Evolutionary conservation across 2,797 vertebrate species (phyloP), one percentile per base, ranked within the genome.

Genomic region (Sebastes variabilis): DNA sequence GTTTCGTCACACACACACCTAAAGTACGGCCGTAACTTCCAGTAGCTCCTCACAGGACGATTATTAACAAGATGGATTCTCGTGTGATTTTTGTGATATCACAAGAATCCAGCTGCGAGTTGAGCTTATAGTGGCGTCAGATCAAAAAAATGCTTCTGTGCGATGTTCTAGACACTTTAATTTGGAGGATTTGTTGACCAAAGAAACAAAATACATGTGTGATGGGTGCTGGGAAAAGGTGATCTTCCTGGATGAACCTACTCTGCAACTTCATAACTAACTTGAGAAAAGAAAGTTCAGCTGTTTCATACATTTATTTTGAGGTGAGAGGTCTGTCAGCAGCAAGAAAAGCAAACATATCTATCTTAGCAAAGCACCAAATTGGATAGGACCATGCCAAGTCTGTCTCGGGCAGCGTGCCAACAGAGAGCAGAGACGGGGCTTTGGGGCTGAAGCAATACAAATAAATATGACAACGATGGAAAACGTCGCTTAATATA

Each of bases 341-440:
- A 87, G 81, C 79, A 77, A 85, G 83, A 91, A 94, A 93, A 92
- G 91, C 89, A 92, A 94, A 95, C 91, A 90, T 90, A 94, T 95
- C 92, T 95, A 94, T 95, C 93, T 94, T 93, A 94, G 92, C 88
- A 85, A 93, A 88, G 89, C 84, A 93, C 91, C 87, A 92, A 95
- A 95, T 94, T 93, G 92, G 90, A 94, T 77, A 85, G 81, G 92
- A 94, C 90, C 85, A 80, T 91, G 94, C 93, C 94, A 95, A 93
- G 92, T 89, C 82, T 91, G 77, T 87, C 49, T 61, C 29, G 81
- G 95, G 94, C 90, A 76, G 80, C 6, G 6, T 83, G 93, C 94
- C 94, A 95, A 66, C 55, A 72, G 69, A 77, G 73, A 79, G 73
- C 82, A 84, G 64, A 82, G 80, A 62, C 54, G 67, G 54, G 64